Conservation (phyloP, 2,888 invertebrate species). For the Perizoma flavofasciatum region DNA sequence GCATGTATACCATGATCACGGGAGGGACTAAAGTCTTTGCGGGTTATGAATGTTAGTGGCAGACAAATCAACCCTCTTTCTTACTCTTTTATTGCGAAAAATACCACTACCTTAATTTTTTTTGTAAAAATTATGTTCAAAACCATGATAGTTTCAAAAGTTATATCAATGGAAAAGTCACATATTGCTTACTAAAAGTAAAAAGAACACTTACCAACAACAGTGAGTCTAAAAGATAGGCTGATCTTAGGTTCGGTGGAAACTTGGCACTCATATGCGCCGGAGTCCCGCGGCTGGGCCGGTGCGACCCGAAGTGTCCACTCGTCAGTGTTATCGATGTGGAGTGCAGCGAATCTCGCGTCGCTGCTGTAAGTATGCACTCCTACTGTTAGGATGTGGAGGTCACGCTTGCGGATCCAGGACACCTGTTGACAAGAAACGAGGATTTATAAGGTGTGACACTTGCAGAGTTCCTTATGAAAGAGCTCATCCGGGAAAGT, state of each 20-base stretch:
- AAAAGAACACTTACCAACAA: constrained; percentile 86
- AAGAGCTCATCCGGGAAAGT: too few species aligned
- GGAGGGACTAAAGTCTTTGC: too few species aligned
- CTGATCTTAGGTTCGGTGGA: constrained; percentile 97
- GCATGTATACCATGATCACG: too few species aligned
- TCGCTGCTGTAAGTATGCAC: constrained; percentile 88
- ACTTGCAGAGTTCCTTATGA: not conserved
- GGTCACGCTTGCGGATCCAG: constrained; percentile 94
- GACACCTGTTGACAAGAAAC: constrained; percentile 86
- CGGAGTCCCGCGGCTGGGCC: constrained; percentile 90
- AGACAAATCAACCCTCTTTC: too few species aligned
- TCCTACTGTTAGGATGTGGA: constrained; percentile 88
- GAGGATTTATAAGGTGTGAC: constrained; percentile 12
- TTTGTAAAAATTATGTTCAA: too few species aligned
- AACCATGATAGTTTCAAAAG: too few species aligned
- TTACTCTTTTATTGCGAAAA: too few species aligned
- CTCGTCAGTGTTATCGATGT: constrained; percentile 86
- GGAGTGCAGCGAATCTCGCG: constrained; percentile 86
- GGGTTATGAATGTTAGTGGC: too few species aligned
- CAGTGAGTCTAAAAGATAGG: constrained; percentile 87
- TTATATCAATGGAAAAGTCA: too few species aligned
- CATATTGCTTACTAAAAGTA: not conserved
- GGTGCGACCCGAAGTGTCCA: constrained; percentile 85
- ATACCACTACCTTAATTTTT: too few species aligned
- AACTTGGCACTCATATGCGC: constrained; percentile 96